These are phyloP conservation scores for Halictus ligatus DNA, from an alignment of 2,888 invertebrate genomes.

Conservation along the genomic window DNA sequence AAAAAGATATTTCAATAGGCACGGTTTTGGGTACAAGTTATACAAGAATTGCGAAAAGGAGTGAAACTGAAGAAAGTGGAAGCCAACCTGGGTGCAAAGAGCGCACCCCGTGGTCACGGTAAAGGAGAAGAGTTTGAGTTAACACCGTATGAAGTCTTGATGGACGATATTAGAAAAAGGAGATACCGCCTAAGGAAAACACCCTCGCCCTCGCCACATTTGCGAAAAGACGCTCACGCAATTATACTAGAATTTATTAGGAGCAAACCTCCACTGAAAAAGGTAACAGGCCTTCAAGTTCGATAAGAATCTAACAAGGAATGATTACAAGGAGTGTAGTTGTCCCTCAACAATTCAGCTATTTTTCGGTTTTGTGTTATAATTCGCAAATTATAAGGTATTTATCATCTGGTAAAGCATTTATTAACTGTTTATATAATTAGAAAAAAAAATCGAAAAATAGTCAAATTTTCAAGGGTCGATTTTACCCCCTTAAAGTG, in stretches of 20 bases:
- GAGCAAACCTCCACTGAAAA: constrained; percentile 96
- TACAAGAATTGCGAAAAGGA: constrained; percentile 95
- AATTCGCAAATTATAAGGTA: too few relatives aligned
- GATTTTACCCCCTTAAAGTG: too few relatives aligned
- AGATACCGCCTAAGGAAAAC: constrained; percentile 96
- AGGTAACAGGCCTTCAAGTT: constrained; percentile 86
- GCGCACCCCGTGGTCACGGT: constrained; percentile 83
- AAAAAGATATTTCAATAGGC: constrained; percentile 86
- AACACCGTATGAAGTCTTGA: constrained; percentile 98
- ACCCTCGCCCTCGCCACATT: constrained; percentile 87
- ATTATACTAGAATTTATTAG: constrained; percentile 98
- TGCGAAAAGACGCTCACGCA: constrained; percentile 97
- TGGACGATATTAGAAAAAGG: constrained; percentile 97
- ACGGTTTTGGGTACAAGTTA: constrained; percentile 97
- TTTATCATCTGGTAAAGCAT: too few relatives aligned
- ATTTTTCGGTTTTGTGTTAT: too few relatives aligned
- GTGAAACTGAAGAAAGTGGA: constrained; percentile 95
- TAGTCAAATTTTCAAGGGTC: too few relatives aligned
- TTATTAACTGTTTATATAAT: too few relatives aligned
- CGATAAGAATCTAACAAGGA: background rate
- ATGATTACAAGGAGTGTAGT: background rate
- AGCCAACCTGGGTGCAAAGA: constrained; percentile 73
- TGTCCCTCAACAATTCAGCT: too few relatives aligned
- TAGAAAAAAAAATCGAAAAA: too few relatives aligned
- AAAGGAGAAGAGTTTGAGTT: constrained; percentile 95